Evolutionary conservation across 2,113 vertebrate genomes (phyloP).

Genomic region (Tetrao urogallus): DNA sequence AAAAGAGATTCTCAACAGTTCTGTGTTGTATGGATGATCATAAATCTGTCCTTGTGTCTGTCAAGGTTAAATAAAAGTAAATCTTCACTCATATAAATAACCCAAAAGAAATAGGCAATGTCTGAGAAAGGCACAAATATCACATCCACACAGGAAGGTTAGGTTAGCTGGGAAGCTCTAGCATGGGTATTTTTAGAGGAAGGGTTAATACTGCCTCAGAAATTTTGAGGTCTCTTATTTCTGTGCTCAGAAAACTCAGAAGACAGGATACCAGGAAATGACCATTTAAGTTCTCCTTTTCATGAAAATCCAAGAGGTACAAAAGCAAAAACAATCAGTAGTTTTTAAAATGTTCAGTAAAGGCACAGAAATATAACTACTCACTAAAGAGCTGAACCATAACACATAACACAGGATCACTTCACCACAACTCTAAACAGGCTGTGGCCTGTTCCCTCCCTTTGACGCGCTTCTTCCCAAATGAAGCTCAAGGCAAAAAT

Average conservation of each 20-base stretch:
- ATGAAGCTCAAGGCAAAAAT: background rate
- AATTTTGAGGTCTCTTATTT: background rate
- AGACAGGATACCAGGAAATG: background rate
- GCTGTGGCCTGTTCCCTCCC: background rate
- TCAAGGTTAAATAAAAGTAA: conserved; percentile 17
- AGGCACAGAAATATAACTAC: background rate
- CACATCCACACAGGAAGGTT: background rate
- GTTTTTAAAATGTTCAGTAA: background rate
- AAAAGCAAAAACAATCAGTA: background rate
- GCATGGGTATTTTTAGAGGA: background rate
- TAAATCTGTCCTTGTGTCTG: conserved; percentile 2
- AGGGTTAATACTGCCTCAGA: background rate
- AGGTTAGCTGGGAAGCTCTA: background rate
- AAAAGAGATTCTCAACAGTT: background rate
- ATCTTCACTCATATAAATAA: conserved; percentile 1
- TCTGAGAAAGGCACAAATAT: background rate
- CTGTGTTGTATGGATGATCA: background rate
- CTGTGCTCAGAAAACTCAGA: background rate
- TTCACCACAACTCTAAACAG: background rate
- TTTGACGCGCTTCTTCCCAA: background rate
- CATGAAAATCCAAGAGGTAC: background rate
- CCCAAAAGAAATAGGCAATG: background rate
- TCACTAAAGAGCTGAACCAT: background rate
- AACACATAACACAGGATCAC: background rate
- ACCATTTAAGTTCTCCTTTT: background rate